Base-by-base conservation (phyloP, 2,113 vertebrate genomes). In the Pogona vitticeps region DNA sequence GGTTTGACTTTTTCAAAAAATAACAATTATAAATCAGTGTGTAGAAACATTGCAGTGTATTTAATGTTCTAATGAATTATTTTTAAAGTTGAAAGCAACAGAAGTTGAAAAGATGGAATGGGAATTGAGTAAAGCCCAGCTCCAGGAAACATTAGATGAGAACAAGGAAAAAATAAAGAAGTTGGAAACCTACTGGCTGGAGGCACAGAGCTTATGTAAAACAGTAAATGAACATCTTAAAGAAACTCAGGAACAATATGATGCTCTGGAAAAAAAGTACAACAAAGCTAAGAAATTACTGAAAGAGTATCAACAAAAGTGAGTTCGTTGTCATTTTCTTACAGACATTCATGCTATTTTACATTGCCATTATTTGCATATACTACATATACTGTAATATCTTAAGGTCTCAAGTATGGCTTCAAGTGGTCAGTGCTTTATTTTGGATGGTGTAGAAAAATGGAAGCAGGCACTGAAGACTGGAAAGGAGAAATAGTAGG, bases 231-330 rank as follows among this genome's bases (percentile, higher is more conserved):
- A 98, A 52, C 97, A 97, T 83, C 96, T 98, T 89, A 94, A 96
- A 46, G 98, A 98, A 92, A 97, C 96, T 56, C 98, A 98, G 91
- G 93, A 95, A 83, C 98, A 98, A 89, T 96, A 97, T 76, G 98
- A 98, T 91, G 95, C 95, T 1, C 93, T 98, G 94, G 98, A 98
- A 93, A 98, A 98, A 94, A 98, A 98, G 93, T 98, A 98, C 94
- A 97, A 86, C 95, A 98, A 98, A 90, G 98, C 98, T 80, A 98
- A 98, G 95, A 98, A 98, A 81, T 94, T 98, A 85, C 95, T 98
- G 80, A 98, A 98, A 93, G 98, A 98, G 85, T 98, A 97, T 93
- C 98, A 98, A 86, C 97, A 98, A 90, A 98, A 98, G 98, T 98
- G 94, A 97, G 97, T 96, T 83, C 33, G 68, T 70, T 83, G 9